Conservation (phyloP, 2,797 vertebrate species). For the Pelodytes ibericus region DNA sequence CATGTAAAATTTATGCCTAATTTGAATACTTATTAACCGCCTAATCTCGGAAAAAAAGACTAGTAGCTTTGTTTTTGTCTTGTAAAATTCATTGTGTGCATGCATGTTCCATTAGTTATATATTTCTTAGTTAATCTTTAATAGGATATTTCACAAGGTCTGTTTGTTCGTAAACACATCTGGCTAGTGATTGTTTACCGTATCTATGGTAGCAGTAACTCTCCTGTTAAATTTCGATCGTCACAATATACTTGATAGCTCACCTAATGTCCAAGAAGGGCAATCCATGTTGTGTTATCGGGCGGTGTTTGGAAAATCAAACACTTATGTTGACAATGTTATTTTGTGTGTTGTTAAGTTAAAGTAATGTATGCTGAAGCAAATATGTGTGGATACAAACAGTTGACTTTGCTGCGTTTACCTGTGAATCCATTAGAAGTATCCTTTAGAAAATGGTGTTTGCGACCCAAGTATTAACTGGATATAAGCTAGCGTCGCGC, state of each 20-base stretch:
- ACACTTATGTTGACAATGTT: neutral
- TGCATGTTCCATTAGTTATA: constrained; percentile 76
- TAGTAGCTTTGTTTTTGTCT: constrained; percentile 89
- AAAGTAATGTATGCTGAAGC: neutral
- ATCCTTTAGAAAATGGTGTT: too few species aligned
- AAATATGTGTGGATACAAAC: too few species aligned
- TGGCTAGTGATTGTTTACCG: constrained; percentile 80
- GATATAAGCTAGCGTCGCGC: constrained; percentile 16
- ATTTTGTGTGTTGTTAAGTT: neutral
- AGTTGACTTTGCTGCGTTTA: too few species aligned
- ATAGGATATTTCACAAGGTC: constrained; percentile 70
- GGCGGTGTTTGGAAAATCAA: neutral
- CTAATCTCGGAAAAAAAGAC: constrained; percentile 85
- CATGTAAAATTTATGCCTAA: constrained; percentile 99
- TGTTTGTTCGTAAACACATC: constrained; percentile 84
- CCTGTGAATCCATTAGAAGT: too few species aligned
- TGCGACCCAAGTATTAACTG: too few species aligned
- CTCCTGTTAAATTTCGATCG: constrained; percentile 72
- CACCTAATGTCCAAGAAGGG: neutral
- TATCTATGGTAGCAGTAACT: constrained; percentile 73
- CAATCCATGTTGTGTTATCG: neutral
- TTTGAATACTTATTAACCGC: constrained; percentile 98
- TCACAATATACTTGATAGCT: constrained; percentile 64
- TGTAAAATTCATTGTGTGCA: constrained; percentile 87
- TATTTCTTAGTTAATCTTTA: constrained; percentile 69